These are phyloP conservation scores for Nesospiza acunhae DNA, from an alignment of 2,113 vertebrate species.

Conservation along the genomic window DNA sequence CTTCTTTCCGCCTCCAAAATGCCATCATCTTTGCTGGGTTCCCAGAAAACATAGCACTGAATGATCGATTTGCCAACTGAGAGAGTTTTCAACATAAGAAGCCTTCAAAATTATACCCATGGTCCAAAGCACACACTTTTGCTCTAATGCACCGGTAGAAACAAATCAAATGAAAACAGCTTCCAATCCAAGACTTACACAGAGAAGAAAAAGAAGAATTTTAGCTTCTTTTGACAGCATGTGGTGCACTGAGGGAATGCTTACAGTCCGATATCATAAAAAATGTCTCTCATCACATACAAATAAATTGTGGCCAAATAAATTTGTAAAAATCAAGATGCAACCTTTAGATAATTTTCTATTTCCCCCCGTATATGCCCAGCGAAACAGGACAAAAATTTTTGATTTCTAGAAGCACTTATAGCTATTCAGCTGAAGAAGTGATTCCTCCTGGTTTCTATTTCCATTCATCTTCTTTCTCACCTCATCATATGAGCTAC, in stretches of 20 bases:
- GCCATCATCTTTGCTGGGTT: not conserved
- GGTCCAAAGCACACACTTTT: not conserved
- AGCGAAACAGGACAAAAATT: not conserved
- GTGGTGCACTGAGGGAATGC: not conserved
- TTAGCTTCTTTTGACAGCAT: not conserved
- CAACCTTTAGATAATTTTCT: not conserved
- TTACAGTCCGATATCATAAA: not conserved
- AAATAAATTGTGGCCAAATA: not conserved
- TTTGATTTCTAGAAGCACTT: constrained; percentile 17
- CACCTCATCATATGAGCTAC: constrained; percentile 59
- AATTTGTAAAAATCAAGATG: not conserved
- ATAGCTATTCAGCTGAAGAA: constrained; percentile 37
- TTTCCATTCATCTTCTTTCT: constrained; percentile 62
- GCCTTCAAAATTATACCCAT: not conserved
- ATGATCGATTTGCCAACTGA: not conserved
- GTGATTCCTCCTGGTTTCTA: constrained; percentile 36
- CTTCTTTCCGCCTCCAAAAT: constrained; percentile 12
- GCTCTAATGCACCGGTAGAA: not conserved
- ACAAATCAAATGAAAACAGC: not conserved
- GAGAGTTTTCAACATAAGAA: constrained; percentile 12
- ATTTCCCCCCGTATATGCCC: not conserved
- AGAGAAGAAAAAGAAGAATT: not conserved
- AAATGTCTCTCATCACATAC: not conserved
- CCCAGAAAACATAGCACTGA: constrained; percentile 31
- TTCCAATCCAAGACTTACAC: not conserved